Evolutionary conservation across 1,140 invertebrate genomes (phyloP), one percentile per base, ranked within the genome.

Genomic region (Hylaeus volcanicus): DNA sequence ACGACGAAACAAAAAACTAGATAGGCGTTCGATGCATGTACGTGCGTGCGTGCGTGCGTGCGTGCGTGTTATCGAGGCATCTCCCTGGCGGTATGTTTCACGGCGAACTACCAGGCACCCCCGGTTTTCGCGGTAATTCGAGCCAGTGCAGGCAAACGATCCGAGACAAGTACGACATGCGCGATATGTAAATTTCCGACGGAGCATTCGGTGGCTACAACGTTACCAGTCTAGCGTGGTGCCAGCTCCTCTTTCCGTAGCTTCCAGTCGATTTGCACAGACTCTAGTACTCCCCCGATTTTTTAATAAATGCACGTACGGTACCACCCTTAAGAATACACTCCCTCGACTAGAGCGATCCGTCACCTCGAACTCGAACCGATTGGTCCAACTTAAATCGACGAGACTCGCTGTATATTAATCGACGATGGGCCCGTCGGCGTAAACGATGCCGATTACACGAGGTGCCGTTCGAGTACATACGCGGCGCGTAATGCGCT

Each of bases 101-200:
- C 76, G 15, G 48, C 37, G 37, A 12, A 70, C n/a, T 56, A 56
- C 11, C 75, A 77, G 53, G 45, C 72, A 61, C 48, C 65, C 14
- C 5, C 0, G 51, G 60, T 79, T 79, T 65, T 73, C 76, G 48
- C 48, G 48, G 60, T 79, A 79, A 79, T 79, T 56, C 76, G 51
- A 73, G 51, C 39, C 55, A 3, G 37, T 26, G 43, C 15, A n/a
- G 9, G 65, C 74, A 26, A 77, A 70, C n/a, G 75, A 56, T 56
- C 37, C 70, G 56, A 73, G 48, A 55, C 69, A 63, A 64, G 58
- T 51, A 2, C 76, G 43, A 69, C 66, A 53, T 48, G 55, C 45
- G 60, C 77, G 78, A 80, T 80, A 80, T 80, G 79, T 75, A 80
- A 80, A 80, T 80, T 43, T 60, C 2, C 68, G 9, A 37, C 11